Base-by-base conservation (phyloP, 2,113 vertebrate genomes). In the Clinocottus analis region DNA sequence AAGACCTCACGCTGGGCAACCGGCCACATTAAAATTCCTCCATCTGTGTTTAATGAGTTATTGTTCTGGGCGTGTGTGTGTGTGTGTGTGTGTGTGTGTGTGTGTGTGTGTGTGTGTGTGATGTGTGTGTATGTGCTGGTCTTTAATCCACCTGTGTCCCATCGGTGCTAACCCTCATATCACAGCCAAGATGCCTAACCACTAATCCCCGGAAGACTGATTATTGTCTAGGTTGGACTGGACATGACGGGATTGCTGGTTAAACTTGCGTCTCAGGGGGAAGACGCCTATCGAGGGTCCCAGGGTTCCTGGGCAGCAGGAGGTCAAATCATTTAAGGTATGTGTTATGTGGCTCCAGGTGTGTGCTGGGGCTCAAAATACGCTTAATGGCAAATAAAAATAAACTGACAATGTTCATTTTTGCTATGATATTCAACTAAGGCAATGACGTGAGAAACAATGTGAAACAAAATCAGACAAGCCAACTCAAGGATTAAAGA, bases 21-120 rank as follows among this genome's bases (percentile, higher is more conserved):
- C 43, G 80, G 91, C 91, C 92, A 92, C 90, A 90, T 92, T 86
- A 90, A 89, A 94, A 94, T 93, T 92, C 91, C 80, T 93, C 93
- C 91, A 94, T 93, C 93, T 93, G 91, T 91, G 91, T 79, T 87
- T 77, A 81, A 60, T 85, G 87, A 86, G 58, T 85, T 55, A 55
- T 55, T 55, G 51, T 39, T 75, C 41, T 81, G 71, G 74, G 82
- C 60, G 51, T 66, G 16, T 60, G 31, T 74, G 55, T 59, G 62
- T 81, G 71, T 76, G 82, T 63, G 51, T 66, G 16, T 60, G 31
- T 74, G 55, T 59, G 62, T 63, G 51, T 66, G 16, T 59, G 27
- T 37, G 59, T 82, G 39, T 83, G 71, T 76, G 82, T 66, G 56
- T 66, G 25, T 63, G 53, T 49, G 43, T 39, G 72, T 83, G 41